These are phyloP conservation scores for Melitaea athalia DNA, from an alignment of 2,888 invertebrate species.

Conservation along the genomic window DNA sequence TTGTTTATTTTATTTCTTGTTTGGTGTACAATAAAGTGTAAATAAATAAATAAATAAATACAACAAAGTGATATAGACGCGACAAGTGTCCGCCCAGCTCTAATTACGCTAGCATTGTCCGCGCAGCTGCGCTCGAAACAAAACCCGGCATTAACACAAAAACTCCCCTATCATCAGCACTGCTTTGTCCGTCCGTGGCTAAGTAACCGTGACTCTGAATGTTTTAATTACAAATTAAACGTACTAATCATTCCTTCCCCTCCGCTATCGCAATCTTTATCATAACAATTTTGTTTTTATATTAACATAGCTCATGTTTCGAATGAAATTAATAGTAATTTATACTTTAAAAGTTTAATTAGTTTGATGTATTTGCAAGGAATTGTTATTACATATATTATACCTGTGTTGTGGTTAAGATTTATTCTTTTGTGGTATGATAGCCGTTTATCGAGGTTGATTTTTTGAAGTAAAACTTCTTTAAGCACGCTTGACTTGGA, in stretches of 20 bases:
- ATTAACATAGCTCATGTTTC: neutral
- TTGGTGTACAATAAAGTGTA: too few species aligned
- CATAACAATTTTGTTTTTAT: neutral
- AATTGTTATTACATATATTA: neutral
- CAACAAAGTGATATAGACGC: neutral
- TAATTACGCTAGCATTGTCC: conserved; percentile 5
- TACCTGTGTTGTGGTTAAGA: neutral
- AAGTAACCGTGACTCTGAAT: conserved; percentile 17
- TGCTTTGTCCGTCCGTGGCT: conserved; percentile 16
- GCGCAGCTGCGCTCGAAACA: conserved; percentile 10
- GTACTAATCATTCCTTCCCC: neutral
- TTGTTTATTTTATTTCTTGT: too few species aligned
- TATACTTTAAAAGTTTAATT: neutral
- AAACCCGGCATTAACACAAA: neutral
- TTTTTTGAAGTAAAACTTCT: too few species aligned
- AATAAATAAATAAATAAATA: too few species aligned
- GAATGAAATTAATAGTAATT: neutral
- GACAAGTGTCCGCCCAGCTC: conserved; percentile 3
- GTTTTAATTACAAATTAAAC: conserved; percentile 27
- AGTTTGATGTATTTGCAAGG: too few species aligned
- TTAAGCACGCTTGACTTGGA: too few species aligned
- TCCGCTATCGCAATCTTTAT: neutral
- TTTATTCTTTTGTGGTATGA: neutral
- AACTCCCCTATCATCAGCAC: conserved; percentile 18
- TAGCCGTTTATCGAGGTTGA: too few species aligned